These are phyloP conservation scores for Hermatobates lingyangjiaoensis DNA, from an alignment of 1,140 invertebrate species.

Conservation along the genomic window DNA sequence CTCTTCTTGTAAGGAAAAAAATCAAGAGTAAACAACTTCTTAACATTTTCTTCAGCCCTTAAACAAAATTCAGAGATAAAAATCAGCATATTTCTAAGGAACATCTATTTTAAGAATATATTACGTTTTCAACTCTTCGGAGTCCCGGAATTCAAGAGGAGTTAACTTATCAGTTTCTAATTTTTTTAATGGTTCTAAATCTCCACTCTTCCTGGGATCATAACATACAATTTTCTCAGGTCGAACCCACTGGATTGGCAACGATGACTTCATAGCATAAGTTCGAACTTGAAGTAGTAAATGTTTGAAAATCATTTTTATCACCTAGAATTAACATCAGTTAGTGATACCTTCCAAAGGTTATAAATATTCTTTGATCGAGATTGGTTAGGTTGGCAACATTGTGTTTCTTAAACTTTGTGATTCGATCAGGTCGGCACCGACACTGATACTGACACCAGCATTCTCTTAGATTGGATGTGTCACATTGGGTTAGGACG, in stretches of 20 bases:
- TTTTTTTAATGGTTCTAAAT: constrained; percentile 26
- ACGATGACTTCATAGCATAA: constrained; percentile 10
- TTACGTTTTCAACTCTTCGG: constrained; percentile 33
- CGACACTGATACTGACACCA: too few relatives aligned
- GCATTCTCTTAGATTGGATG: too few relatives aligned
- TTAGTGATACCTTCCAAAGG: too few relatives aligned
- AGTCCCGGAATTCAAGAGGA: constrained; percentile 24
- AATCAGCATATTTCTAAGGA: not conserved
- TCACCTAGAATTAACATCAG: too few relatives aligned
- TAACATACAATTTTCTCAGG: constrained; percentile 32
- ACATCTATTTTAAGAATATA: not conserved
- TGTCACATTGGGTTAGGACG: too few relatives aligned
- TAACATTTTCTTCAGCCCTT: constrained; percentile 34
- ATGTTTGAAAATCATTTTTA: too few relatives aligned
- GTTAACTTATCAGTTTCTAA: constrained; percentile 23
- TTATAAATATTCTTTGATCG: too few relatives aligned
- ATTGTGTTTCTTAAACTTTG: too few relatives aligned
- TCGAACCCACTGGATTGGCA: constrained; percentile 35
- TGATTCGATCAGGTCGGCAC: too few relatives aligned
- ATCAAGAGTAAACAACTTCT: constrained; percentile 33
- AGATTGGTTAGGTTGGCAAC: too few relatives aligned
- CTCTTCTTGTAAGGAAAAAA: constrained; percentile 27
- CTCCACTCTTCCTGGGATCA: constrained; percentile 34
- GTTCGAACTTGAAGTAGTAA: too few relatives aligned
- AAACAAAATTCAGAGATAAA: constrained; percentile 20